A percentile compares a stretch with the other conserved stretches of the same genome.
These are phyloP conservation scores for Brachionus asplanchnoidis DNA, from an alignment of 1,140 invertebrate genomes.

Conservation along the genomic window DNA sequence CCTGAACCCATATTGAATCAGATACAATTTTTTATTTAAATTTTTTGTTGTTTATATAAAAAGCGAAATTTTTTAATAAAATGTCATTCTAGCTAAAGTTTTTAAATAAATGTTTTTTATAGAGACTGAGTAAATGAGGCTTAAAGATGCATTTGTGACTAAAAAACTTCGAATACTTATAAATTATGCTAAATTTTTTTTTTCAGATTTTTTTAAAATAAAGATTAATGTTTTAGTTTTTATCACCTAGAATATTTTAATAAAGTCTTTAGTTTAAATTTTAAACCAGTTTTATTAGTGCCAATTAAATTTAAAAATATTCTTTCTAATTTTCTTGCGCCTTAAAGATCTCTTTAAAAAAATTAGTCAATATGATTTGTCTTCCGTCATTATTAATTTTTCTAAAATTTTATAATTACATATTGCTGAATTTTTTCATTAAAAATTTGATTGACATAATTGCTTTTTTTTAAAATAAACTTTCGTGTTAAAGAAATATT, in stretches of 20 bases:
- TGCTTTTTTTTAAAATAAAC: background rate
- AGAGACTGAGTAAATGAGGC: background rate
- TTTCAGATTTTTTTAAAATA: background rate
- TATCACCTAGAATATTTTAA: background rate
- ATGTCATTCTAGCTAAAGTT: background rate
- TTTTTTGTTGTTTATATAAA: background rate
- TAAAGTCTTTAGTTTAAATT: background rate
- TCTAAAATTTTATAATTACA: background rate
- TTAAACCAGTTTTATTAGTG: background rate
- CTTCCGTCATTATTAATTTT: background rate
- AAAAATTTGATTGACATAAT: background rate
- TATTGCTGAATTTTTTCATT: background rate
- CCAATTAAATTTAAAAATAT: background rate
- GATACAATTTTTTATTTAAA: background rate
- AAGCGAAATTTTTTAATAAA: background rate
- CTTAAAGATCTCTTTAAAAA: background rate
- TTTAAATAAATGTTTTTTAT: background rate
- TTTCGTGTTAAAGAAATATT: background rate
- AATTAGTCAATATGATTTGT: background rate
- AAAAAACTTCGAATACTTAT: background rate
- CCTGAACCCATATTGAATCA: slow-evolving; percentile 32
- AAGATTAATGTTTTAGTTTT: background rate
- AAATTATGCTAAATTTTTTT: background rate
- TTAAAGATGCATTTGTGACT: background rate
- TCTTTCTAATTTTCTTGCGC: background rate